These are phyloP conservation scores for Scaptomyza caliginosa DNA, from an alignment of 2,888 invertebrate genomes.

Conservation along the genomic window DNA sequence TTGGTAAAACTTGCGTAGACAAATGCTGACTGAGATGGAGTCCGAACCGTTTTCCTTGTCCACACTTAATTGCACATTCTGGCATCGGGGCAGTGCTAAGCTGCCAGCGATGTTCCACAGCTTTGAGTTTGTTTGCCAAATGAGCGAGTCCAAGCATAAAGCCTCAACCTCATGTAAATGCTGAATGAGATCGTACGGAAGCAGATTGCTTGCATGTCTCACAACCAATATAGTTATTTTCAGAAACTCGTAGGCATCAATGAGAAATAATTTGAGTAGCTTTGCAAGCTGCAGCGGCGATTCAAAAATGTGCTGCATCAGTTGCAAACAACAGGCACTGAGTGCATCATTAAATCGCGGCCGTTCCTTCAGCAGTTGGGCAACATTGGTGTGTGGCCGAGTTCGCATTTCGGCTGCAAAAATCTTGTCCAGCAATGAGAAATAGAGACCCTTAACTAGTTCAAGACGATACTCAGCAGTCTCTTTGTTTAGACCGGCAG, in stretches of 20 bases:
- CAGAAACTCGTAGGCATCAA: constrained; percentile 64
- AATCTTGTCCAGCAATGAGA: constrained; percentile 46
- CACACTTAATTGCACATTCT: constrained; percentile 21
- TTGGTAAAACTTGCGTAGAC: constrained; percentile 66
- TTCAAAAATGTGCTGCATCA: constrained; percentile 41
- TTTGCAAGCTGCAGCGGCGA: constrained; percentile 48
- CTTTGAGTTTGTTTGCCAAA: constrained; percentile 52
- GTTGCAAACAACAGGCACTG: constrained; percentile 57
- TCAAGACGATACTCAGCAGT: constrained; percentile 16
- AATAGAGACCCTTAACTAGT: constrained; percentile 44
- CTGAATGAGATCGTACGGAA: constrained; percentile 42
- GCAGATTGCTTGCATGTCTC: constrained; percentile 37
- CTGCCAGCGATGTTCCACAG: constrained; percentile 43
- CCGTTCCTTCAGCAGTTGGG: constrained; percentile 38
- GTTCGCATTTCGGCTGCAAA: constrained; percentile 32
- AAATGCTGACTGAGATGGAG: constrained; percentile 35
- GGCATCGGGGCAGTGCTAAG: constrained; percentile 28
- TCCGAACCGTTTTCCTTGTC: constrained; percentile 34
- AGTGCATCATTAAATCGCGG: constrained; percentile 32
- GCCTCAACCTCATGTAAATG: constrained; percentile 54
- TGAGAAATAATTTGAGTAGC: constrained; percentile 43
- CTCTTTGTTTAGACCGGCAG: constrained; percentile 3
- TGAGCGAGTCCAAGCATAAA: constrained; percentile 49
- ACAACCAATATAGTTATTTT: constrained; percentile 63
- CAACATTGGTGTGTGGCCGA: constrained; percentile 34